Conservation (phyloP, 2,113 vertebrate genomes). For the Taurulus bubalis region DNA sequence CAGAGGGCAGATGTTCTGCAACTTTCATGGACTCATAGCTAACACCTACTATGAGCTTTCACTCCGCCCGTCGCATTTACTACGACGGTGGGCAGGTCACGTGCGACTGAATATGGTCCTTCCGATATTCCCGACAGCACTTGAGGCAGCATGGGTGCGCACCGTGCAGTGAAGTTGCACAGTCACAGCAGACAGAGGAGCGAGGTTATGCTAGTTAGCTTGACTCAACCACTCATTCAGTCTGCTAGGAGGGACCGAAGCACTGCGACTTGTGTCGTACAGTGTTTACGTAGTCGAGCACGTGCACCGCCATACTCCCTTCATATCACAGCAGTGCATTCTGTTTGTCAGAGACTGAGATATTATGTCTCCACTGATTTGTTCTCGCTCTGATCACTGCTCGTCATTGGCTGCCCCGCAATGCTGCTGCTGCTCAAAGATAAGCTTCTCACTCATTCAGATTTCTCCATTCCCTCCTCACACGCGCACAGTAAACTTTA, state of each 20-base stretch:
- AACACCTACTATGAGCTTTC: background rate
- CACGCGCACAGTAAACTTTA: background rate
- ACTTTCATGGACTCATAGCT: too few species aligned
- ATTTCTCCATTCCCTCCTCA: too few species aligned
- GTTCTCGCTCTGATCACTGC: background rate
- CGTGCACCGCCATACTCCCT: background rate
- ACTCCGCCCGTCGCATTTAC: background rate
- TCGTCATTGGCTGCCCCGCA: background rate
- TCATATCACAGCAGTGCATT: background rate
- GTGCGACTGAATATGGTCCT: background rate
- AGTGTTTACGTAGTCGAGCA: background rate
- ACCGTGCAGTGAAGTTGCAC: conserved; percentile 44
- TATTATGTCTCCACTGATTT: background rate
- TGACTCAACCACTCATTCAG: background rate
- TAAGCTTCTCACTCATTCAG: background rate
- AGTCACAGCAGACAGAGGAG: conserved; percentile 45
- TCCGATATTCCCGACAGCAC: background rate
- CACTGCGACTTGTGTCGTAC: background rate
- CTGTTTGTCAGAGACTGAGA: background rate
- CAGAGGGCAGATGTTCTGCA: too few species aligned
- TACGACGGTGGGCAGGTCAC: background rate
- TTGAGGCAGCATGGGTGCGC: conserved; percentile 28
- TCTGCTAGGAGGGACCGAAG: background rate
- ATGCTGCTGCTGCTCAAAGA: background rate
- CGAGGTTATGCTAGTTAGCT: conserved; percentile 61